Base-by-base conservation (phyloP, 2,113 vertebrate species). In the Gopherus flavomarginatus region DNA sequence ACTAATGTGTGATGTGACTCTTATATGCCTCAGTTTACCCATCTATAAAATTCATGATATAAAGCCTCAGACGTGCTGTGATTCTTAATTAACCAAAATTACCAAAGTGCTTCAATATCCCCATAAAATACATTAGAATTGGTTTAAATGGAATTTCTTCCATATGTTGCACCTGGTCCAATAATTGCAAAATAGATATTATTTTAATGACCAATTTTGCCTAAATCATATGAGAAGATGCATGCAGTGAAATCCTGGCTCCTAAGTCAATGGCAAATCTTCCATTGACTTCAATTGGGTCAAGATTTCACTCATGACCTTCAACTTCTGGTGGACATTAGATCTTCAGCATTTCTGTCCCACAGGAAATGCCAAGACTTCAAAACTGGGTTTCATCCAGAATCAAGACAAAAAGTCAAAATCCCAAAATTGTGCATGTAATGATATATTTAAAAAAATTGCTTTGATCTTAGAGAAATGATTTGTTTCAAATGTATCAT, bases 381-480 rank as follows among this genome's bases (percentile, higher is more conserved):
- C 77, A 44, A 94, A 86, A 35, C 11, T 29, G 1, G 50, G 21
- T 49, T 93, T 94, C 35, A 56, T 78, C 88, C 79, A 78, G 79
- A 93, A 83, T 92, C 54, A 81, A 8, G 24, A 93, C 88, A 21
- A 90, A 94, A 91, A 88, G 13, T 11, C 62, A 95, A 83, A 92
- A 14, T 17, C 16, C 79, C 21, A 38, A 83, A 49, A 35, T 4
- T 65, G 82, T 50, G 47, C 81, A 3, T 83, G 26, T 42, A 56
- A 44, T 84, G 16, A 80, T 89, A 84, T 35, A 77, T 44, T 82
- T 29, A 5, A 90, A 44, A 69, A 69, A 72, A n/a, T 72, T 72
- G 65, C 65, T 72, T 38, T 38, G 65, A 38, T 17, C 19, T 72
- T 72, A 72, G 65, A 72, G 65, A 72, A 72, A 72, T 35, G 8